Base-by-base conservation (phyloP, 2,797 vertebrate species). In the Potorous gilbertii region DNA sequence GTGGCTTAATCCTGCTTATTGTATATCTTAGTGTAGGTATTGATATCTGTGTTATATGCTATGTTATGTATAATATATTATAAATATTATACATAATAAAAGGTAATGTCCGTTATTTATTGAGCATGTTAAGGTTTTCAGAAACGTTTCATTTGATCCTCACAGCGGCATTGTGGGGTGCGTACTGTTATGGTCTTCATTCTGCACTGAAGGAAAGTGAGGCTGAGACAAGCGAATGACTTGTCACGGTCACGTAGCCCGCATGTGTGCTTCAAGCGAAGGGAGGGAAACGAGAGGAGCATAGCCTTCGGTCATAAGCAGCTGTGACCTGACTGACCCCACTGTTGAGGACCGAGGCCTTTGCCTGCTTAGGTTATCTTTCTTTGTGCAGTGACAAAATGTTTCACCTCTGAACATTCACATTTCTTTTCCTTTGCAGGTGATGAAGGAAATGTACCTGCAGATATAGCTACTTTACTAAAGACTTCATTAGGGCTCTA, bases 401-500 rank as follows among this genome's bases (percentile, higher is more conserved):
- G 74, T 81, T 81, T 34, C 28, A 18, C 28, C 28, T 90, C 31
- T 54, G 46, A 90, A 54, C 29, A 4, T 52, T 90, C 46, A 90
- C 29, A 92, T 97, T 96, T 92, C 0, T 96, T 96, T 57, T 90
- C 94, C 18, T 90, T 91, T 97, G 81, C 96, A 99, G 99, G 99
- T 98, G 99, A 98, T 90, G 99, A 99, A 97, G 99, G 99, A 81
- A 98, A 97, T 96, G 99, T 99, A 98, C 99, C 99, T 95, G 99
- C 99, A 98, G 99, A 99, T 98, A 99, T 99, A 99, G 99, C 99
- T 31, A 99, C 99, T 0, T 98, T 99, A 97, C 98, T 99, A 87
- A 99, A 99, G 99, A 99, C 99, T 28, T 99, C 99, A 0, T 98
- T 99, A 98, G 99, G 99, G 97, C 98, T 99, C 98, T 99, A 98